Evolutionary conservation across 2,888 invertebrate species (phyloP).

Genomic region (Graphium colonna): DNA sequence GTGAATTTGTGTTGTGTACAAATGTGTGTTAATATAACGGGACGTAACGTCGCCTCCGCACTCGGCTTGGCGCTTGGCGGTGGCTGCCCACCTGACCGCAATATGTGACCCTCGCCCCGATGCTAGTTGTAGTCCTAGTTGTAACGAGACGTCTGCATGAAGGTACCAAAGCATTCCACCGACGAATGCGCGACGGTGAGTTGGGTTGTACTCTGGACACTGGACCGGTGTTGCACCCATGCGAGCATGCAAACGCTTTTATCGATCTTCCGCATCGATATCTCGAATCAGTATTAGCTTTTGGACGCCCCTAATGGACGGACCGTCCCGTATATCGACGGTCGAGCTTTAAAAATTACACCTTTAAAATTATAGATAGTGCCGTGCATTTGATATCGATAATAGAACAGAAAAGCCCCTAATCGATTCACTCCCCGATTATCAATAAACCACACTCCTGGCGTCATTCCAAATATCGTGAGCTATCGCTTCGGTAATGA

Average conservation of each 20-base stretch:
- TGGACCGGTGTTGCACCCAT: conserved; percentile 27
- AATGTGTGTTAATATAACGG: conserved; percentile 38
- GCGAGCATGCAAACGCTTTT: conserved; percentile 29
- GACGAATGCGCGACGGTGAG: conserved; percentile 74
- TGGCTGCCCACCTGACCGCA: conserved; percentile 60
- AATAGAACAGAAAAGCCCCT: conserved; percentile 19
- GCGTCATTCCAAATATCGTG: conserved; percentile 39
- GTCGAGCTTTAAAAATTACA: not conserved
- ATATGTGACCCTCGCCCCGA: conserved; percentile 62
- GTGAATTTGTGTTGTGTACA: conserved; percentile 79
- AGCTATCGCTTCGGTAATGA: conserved; percentile 36
- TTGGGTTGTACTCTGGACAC: conserved; percentile 56
- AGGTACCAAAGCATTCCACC: conserved; percentile 71
- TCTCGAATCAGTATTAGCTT: conserved; percentile 42
- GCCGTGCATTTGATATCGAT: not conserved
- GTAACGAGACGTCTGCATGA: conserved; percentile 66
- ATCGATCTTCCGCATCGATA: conserved; percentile 34
- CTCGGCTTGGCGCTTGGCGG: conserved; percentile 70
- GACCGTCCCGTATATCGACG: not conserved
- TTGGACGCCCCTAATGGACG: conserved; percentile 32
- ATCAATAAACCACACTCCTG: conserved; percentile 26
- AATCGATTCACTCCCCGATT: conserved; percentile 17
- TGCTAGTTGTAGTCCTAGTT: conserved; percentile 72
- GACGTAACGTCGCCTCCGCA: conserved; percentile 69
- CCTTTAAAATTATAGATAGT: not conserved